Evolutionary conservation across 2,797 vertebrate genomes (phyloP).

Genomic region (Mus minutoides): DNA sequence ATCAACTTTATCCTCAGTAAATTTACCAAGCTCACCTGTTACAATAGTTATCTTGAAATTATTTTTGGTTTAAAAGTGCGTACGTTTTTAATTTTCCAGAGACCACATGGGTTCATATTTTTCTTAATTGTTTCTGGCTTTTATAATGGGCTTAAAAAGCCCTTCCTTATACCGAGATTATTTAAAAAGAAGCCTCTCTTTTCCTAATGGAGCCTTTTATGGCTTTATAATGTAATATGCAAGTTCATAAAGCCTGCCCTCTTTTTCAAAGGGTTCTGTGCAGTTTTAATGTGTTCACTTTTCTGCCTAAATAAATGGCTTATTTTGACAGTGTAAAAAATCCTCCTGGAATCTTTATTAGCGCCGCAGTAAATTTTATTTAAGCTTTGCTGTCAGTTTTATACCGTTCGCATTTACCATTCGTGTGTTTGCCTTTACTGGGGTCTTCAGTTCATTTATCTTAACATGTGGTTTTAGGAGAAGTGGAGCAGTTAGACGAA

Average conservation of each 20-base stretch:
- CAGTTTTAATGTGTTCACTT: conserved; percentile 28
- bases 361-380: neutral
- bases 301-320: conserved; percentile 45
- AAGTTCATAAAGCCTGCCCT: neutral
- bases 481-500: neutral
- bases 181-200: neutral
- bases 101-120: neutral
- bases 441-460: neutral
- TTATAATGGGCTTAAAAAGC: conserved; percentile 15
- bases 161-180: neutral
- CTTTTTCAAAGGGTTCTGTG: conserved; percentile 15
- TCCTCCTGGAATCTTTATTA: conserved; percentile 20
- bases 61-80: neutral
- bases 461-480: neutral
- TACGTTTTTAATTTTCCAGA: neutral
- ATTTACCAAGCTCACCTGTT: neutral
- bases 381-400: neutral
- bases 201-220: neutral
- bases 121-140: conserved; percentile 36
- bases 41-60: neutral
- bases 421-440: neutral
- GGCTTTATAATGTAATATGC: neutral
- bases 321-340: conserved; percentile 37
- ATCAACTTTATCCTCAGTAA: neutral
- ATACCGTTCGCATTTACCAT: neutral